Evolutionary conservation across 2,113 vertebrate genomes (phyloP), one percentile per base, ranked within the genome.

Genomic region (Pungitius pungitius): DNA sequence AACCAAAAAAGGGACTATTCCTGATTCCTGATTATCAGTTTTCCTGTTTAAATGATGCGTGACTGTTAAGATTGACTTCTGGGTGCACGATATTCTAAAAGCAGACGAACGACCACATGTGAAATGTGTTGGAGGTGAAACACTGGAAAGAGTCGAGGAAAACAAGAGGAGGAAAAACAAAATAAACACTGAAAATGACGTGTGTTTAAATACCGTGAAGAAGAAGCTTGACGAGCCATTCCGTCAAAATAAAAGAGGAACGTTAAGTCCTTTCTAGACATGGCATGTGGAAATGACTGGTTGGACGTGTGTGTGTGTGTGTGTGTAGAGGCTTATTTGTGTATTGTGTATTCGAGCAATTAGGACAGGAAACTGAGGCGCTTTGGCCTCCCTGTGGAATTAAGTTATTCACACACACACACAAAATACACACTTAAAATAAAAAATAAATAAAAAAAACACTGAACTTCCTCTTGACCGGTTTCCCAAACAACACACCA

Each of bases 391-490:
- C 85, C 83, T 18, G 35, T 62, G 78, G 88, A 88, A 59, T 89
- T 86, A 68, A 90, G 74, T 63, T 90, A 90, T 91, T 81, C 81
- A 80, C 56, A 80, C 85, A 79, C 83, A 71, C 73, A 30, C 24
- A 39, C 39, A 58, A 47, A 30, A 45, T 45, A 56, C 57, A 62
- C 15, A 43, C 35, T 59, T 9, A 30, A 30, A 30, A 30, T 30
- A 30, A 30, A 30, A 30, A 30, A n/a, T n/a, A n/a, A 39, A 70
- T 81, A 71, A 60, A 69, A 81, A 75, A 81, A 75, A 70, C 62
- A 51, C 81, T 81, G 68, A 22, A 79, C 84, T 88, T 88, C 85
- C 88, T 91, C 69, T 78, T 87, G 83, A 89, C 88, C 88, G 67
- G 83, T 60, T 89, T 87, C 81, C 62, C 79, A 84, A 87, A 85